Base-by-base conservation (phyloP, 2,113 vertebrate species). In the Corythaeola cristata region DNA sequence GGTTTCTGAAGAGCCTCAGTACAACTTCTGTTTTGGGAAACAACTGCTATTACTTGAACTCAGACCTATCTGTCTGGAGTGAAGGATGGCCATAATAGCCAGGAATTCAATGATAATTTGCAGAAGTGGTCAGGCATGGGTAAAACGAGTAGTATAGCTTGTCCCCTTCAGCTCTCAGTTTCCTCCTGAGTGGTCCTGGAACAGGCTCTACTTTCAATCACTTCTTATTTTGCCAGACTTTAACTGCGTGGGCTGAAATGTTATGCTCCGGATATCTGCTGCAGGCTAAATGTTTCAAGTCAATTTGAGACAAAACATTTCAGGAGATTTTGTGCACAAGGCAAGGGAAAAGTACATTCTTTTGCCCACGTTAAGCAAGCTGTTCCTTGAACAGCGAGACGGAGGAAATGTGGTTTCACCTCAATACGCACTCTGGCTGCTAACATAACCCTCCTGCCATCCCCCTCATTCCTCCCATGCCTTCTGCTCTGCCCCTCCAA, bases 201-300 rank as follows among this genome's bases (percentile, higher is more conserved):
- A 49, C 19, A 90, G 62, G 26, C 33, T 12, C 10, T 41, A 20
- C 39, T 64, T 90, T 75, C 67, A 95, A 12, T 85, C 1, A 3
- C 19, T 69, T 80, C 62, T 24, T 60, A 45, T 83, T 93, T 47
- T 88, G 56, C 75, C 88, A 94, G 88, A 83, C 45, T 89, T 90
- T 35, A 64, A 83, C 53, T 62, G 41, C 79, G 78, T 92, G 94
- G 94, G 90, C 50, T 94, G 92, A 68, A 94, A 73, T 69, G 71
- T 91, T 93, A 73, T 79, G 74, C 49, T 92, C 82, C 28, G 27
- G 77, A 90, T 95, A 85, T 90, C 66, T 94, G 88, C 94, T 90
- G 75, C 71, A 80, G 58, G 55, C 58, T 73, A 33, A 35, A 76
- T 20, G 19, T 79, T 96, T 94, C 0, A 2, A 62, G 85, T 52